Base-by-base conservation (phyloP, 2,888 invertebrate species). In the Exephanes ischioxanthus region DNA sequence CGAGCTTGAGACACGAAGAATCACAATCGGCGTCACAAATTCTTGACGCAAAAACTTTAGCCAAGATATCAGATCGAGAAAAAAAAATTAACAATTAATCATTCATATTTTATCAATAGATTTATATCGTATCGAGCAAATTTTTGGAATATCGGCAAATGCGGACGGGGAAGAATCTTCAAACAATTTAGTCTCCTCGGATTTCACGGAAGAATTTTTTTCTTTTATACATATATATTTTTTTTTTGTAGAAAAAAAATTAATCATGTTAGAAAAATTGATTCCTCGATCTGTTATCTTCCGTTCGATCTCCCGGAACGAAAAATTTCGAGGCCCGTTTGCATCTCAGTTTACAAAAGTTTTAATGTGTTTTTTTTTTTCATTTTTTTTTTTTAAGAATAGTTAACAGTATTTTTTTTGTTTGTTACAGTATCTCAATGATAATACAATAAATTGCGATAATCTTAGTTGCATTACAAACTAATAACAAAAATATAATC, bases 361-460 rank as follows among this genome's bases (percentile, higher is more conserved):
- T 93, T 93, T 93, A 92, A 93, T 93, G 91, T 93, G 90, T 87
- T 84, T 81, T 86, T 86, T 53, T 37, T 37, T 37, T 37, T 37
- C 7, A 0, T 37, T 37, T 37, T 53, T 53, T 26, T 26, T 19
- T 91, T 92, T 93, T 93, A 93, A 93, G 93, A 93, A 93, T 93
- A 93, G 92, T 93, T 93, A 93, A 93, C 93, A 93, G 93, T 94
- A 93, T 91, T 92, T 91, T 53, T 92, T 91, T 92, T 92, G 90
- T 93, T 93, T 93, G 91, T 93, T 93, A 93, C 93, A 93, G 91
- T 93, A 92, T 92, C 90, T 93, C 92, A 91, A 92, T 91, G 91
- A 93, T 86, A 85, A 86, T 86, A 93, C 92, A 93, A 91, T 93
- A 92, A 92, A 93, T 93, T 93, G 92, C 91, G 89, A 91, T 93